Percentiles rank a stretch among this genome's conserved stretches.
These are phyloP conservation scores for Callionymus lyra DNA, from an alignment of 2,113 vertebrate species.

Conservation along the genomic window DNA sequence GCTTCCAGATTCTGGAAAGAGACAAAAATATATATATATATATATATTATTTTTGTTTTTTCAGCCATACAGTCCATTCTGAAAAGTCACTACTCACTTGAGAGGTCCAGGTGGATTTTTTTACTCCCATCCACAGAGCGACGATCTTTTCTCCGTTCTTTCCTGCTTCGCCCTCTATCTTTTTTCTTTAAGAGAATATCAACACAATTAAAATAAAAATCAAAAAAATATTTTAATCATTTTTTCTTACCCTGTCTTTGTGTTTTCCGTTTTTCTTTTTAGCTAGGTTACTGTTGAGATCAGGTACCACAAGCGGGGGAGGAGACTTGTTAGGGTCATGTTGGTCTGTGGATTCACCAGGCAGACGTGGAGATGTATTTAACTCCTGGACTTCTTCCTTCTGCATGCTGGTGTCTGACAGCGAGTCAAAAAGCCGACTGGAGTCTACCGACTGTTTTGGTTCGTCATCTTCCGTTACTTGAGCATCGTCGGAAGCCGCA, in stretches of 20 bases:
- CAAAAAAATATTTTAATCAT: background rate
- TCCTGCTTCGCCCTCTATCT: constrained; percentile 14
- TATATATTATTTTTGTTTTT: background rate
- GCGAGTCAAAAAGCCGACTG: constrained; percentile 63
- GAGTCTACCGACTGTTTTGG: constrained; percentile 55
- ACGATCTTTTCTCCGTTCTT: constrained; percentile 28
- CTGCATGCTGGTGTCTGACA: constrained; percentile 66
- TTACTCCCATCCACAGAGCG: constrained; percentile 30
- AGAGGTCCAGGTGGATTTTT: constrained; percentile 35
- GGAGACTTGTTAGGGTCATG: too few species aligned
- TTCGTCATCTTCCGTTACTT: background rate
- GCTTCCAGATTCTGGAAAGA: constrained; percentile 42
- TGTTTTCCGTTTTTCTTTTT: constrained; percentile 75
- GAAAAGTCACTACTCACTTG: constrained; percentile 46
- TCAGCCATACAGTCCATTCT: background rate
- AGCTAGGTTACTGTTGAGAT: constrained; percentile 39
- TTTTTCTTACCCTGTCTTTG: constrained; percentile 63
- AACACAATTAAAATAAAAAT: background rate
- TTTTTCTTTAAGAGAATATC: constrained; percentile 46
- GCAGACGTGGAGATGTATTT: too few species aligned
- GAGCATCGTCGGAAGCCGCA: constrained; percentile 17
- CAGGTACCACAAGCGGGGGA: constrained; percentile 8
- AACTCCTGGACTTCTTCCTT: constrained; percentile 43
- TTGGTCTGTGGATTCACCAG: constrained; percentile 11
- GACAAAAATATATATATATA: background rate